These are phyloP conservation scores for Sphenopsis melanotis DNA, from an alignment of 2,797 vertebrate genomes.

Conservation along the genomic window DNA sequence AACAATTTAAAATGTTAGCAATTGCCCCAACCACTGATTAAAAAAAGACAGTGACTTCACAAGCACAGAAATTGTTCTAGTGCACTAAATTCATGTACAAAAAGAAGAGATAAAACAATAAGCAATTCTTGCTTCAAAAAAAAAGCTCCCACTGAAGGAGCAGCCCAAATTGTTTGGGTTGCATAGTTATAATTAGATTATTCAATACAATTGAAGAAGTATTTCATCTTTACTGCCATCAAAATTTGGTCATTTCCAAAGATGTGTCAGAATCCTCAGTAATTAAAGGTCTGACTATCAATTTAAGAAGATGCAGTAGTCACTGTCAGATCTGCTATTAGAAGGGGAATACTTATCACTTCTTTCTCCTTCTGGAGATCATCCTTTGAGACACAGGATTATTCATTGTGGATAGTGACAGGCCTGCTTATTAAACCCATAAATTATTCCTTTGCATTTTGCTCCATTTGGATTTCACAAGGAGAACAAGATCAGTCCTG, in stretches of 20 bases:
- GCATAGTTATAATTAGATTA: not conserved
- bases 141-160: not conserved
- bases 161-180: not conserved
- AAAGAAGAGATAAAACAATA: not conserved
- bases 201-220: not conserved
- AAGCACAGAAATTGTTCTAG: not conserved
- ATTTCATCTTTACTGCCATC: not conserved
- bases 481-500: not conserved
- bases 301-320: not conserved
- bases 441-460: not conserved
- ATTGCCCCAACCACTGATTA: not conserved
- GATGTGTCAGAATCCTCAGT: not conserved
- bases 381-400: not conserved
- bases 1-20: not conserved
- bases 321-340: not conserved
- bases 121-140: not conserved
- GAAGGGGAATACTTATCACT: not conserved
- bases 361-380: not conserved
- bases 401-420: not conserved
- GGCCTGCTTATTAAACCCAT: not conserved
- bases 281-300: not conserved
- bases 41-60: not conserved
- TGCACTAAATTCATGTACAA: not conserved
- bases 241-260: not conserved
- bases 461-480: not conserved